phyloP scores from a whole-genome alignment of 2,888 invertebrate species.

The Drosophila anomelani region DNA sequence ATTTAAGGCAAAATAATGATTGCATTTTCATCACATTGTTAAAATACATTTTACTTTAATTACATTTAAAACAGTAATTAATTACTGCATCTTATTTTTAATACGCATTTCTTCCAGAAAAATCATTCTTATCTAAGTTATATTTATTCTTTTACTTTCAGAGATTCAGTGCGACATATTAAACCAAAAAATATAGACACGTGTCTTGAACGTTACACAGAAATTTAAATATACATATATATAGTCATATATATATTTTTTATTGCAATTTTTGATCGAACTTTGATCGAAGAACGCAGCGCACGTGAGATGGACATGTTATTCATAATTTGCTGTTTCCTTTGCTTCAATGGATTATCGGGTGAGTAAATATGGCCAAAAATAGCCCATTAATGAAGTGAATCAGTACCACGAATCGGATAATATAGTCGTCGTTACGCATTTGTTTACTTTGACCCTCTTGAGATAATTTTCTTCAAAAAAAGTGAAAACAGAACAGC shows the following conservation, averaged over 20 bases:
- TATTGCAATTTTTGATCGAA: background rate
- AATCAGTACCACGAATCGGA: conserved; percentile 6
- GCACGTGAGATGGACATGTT: conserved; percentile 25
- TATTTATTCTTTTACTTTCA: background rate
- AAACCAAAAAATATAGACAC: background rate
- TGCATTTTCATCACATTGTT: no score
- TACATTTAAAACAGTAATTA: background rate
- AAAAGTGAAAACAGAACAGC: background rate
- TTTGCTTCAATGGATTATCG: background rate
- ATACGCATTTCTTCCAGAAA: background rate
- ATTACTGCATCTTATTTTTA: background rate
- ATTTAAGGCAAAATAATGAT: background rate
- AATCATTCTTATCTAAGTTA: background rate
- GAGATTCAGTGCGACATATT: conserved; percentile 9
- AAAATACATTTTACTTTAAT: background rate
- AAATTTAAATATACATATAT: conserved; percentile 12
- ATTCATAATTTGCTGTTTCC: background rate
- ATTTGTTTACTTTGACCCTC: conserved; percentile 16
- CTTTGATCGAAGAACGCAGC: conserved; percentile 17
- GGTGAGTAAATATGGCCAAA: conserved; percentile 32
- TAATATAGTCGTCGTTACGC: conserved; percentile 1
- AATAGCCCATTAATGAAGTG: conserved; percentile 25
- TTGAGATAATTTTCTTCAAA: conserved; percentile 19
- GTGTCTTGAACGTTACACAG: background rate
- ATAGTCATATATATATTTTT: conserved; percentile 3